These are phyloP conservation scores for Sylvia atricapilla DNA, from an alignment of 2,113 vertebrate species.

Conservation along the genomic window DNA sequence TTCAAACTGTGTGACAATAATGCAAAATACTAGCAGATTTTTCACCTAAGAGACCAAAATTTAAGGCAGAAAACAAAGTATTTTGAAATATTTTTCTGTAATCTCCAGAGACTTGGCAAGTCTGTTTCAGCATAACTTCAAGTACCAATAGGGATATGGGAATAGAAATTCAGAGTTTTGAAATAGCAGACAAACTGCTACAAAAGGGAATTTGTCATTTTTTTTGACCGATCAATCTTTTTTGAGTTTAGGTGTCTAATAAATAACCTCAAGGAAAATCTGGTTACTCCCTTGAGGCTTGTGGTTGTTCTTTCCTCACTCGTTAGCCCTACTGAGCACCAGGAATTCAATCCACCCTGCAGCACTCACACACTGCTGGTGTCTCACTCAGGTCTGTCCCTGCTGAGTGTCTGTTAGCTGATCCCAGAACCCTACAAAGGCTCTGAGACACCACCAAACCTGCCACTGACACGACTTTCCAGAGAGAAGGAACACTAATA, in stretches of 20 bases:
- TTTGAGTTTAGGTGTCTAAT: neutral
- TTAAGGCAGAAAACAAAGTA: neutral
- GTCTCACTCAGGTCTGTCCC: neutral
- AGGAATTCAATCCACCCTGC: neutral
- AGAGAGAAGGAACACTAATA: neutral
- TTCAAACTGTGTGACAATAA: neutral
- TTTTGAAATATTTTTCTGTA: neutral
- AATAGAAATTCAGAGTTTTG: neutral
- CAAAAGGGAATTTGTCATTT: neutral
- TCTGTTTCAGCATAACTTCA: neutral
- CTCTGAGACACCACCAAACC: neutral
- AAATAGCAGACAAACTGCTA: neutral
- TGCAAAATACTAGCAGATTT: neutral
- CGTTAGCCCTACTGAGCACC: neutral
- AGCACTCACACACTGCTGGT: neutral
- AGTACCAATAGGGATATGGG: neutral
- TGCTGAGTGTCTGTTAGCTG: neutral
- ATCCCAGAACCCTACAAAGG: neutral
- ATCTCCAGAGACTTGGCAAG: neutral
- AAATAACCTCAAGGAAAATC: neutral
- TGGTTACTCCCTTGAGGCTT: neutral
- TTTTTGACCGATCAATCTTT: neutral
- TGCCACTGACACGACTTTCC: neutral
- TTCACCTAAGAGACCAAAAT: neutral
- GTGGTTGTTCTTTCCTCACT: neutral